These are phyloP conservation scores for Babyrousa celebensis DNA, from an alignment of 2,797 vertebrate genomes.

Conservation along the genomic window DNA sequence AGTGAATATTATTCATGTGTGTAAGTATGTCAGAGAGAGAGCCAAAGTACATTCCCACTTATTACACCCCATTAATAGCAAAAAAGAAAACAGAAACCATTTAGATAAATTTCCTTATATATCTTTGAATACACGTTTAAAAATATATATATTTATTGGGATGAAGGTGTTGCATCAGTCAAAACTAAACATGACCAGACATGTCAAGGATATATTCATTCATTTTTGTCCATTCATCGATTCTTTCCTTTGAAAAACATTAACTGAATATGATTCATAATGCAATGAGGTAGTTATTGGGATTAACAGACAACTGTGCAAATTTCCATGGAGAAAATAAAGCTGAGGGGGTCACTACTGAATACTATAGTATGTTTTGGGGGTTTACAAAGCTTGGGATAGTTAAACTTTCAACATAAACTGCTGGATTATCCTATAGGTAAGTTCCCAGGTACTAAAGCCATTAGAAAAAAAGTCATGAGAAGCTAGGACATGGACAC, in stretches of 20 bases:
- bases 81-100: constrained; percentile 68
- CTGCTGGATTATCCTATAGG: neutral
- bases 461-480: neutral
- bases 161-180: constrained; percentile 43
- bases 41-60: constrained; percentile 39
- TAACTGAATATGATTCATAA: constrained; percentile 15
- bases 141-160: constrained; percentile 42
- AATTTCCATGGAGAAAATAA: neutral
- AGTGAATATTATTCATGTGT: constrained; percentile 62
- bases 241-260: neutral
- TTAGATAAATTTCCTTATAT: constrained; percentile 68
- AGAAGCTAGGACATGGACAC: too few species aligned
- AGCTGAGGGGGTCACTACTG: neutral
- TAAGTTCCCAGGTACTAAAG: neutral
- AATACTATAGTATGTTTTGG: neutral
- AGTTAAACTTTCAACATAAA: neutral
- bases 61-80: constrained; percentile 77
- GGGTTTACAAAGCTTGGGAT: neutral
- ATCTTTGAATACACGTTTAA: constrained; percentile 21
- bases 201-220: neutral
- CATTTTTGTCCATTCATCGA: neutral
- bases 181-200: constrained; percentile 11
- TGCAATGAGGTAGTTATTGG: neutral
- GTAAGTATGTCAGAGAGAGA: constrained; percentile 74
- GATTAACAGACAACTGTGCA: neutral